phyloP scores from a whole-genome alignment of 2,113 vertebrate species.

The Crotalus tigris region DNA sequence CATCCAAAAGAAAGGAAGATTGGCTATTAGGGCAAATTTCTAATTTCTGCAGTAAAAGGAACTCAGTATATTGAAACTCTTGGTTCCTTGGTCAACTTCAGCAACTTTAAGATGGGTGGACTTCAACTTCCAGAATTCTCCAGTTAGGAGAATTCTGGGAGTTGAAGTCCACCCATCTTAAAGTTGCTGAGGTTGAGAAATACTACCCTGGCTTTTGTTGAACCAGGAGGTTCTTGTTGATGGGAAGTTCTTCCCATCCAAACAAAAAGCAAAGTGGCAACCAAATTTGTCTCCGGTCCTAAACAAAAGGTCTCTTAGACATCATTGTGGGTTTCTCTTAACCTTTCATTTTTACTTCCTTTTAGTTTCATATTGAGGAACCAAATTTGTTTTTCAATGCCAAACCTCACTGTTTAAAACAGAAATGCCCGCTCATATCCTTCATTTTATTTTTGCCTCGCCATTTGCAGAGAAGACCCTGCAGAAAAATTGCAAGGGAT shows the following conservation, averaged over 20 bases:
- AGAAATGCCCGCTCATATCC: slow-evolving; percentile 32
- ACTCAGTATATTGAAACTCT: not conserved
- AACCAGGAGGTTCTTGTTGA: not conserved
- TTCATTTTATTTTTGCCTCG: slow-evolving; percentile 76
- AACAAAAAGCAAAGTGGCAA: not conserved
- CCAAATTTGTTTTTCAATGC: fast-evolving
- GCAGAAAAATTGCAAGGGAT: slow-evolving; percentile 77
- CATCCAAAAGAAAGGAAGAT: not conserved
- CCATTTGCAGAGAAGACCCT: slow-evolving; percentile 86
- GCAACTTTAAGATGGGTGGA: not conserved
- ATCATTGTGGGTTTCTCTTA: not conserved
- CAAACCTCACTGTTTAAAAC: slow-evolving; percentile 22
- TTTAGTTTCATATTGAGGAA: not conserved
- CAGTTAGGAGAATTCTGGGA: not conserved
- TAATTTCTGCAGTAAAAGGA: not conserved
- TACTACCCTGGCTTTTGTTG: not conserved
- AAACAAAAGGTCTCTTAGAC: not conserved
- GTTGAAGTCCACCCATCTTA: not conserved
- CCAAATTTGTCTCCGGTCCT: not conserved
- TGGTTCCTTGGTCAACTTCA: not conserved
- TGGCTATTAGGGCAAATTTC: not conserved
- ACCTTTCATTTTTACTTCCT: not conserved
- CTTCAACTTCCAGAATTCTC: not conserved
- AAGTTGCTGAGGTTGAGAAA: not conserved
- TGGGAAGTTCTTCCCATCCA: not conserved